Conservation (phyloP, 2,888 invertebrate genomes). For the Epinotia demarniana region DNA sequence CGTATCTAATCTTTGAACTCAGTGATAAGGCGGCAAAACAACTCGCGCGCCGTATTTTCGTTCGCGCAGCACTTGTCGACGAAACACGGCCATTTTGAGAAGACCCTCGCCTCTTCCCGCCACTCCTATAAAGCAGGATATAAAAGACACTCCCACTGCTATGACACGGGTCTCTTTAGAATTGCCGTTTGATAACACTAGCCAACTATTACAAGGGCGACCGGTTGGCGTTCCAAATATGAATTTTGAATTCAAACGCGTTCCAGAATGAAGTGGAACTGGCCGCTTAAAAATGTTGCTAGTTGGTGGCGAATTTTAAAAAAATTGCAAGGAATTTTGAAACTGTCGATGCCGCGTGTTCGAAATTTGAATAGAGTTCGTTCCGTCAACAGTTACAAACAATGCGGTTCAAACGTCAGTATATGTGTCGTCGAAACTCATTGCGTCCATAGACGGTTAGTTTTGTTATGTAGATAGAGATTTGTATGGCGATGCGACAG, state of each 20-base stretch:
- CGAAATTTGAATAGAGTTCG: conserved; percentile 12
- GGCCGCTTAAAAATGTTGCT: conserved; percentile 48
- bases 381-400: not conserved
- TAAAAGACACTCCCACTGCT: conserved; percentile 55
- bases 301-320: conserved; percentile 17
- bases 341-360: not conserved
- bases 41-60: conserved; percentile 83
- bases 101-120: conserved; percentile 65
- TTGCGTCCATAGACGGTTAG: not conserved
- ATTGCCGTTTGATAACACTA: conserved; percentile 79
- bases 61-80: conserved; percentile 84
- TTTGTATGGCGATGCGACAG: not conserved
- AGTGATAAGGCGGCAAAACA: conserved; percentile 85
- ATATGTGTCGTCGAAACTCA: conserved; percentile 2
- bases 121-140: conserved; percentile 52
- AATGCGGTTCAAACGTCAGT: conserved; percentile 5
- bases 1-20: conserved; percentile 63
- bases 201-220: conserved; percentile 85
- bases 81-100: conserved; percentile 66
- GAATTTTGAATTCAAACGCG: conserved; percentile 79
- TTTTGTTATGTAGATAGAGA: not conserved
- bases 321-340: conserved; percentile 6
- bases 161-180: conserved; percentile 63
- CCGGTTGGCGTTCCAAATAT: conserved; percentile 82
- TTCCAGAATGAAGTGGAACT: conserved; percentile 70